Conservation (phyloP, 2,888 invertebrate species). For the Andrena haemorrhoa region DNA sequence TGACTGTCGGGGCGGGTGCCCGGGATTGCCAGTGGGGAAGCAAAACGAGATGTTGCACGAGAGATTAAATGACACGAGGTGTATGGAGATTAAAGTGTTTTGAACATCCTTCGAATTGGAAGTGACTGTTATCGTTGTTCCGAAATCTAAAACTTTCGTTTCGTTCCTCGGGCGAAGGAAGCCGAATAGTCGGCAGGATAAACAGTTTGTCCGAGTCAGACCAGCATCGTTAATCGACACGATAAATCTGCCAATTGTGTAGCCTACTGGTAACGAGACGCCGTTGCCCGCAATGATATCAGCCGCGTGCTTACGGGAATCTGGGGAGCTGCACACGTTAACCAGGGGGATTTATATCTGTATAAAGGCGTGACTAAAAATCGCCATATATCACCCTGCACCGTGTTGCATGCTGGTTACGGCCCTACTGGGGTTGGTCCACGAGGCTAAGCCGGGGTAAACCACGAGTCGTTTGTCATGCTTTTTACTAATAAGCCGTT, state of each 20-base stretch:
- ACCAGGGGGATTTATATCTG: constrained; percentile 79
- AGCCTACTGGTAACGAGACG: constrained; percentile 29
- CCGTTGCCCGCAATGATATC: constrained; percentile 43
- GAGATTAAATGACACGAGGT: constrained; percentile 5
- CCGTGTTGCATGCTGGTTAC: constrained; percentile 76
- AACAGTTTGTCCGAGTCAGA: background rate
- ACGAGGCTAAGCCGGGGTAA: constrained; percentile 77
- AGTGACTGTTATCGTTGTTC: too few relatives aligned
- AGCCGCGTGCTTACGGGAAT: constrained; percentile 68
- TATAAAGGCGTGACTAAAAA: constrained; percentile 82
- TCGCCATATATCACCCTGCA: constrained; percentile 79
- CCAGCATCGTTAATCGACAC: constrained; percentile 23
- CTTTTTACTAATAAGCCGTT: constrained; percentile 81
- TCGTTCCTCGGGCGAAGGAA: background rate
- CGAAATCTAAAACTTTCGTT: background rate
- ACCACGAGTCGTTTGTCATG: constrained; percentile 81
- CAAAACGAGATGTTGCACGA: background rate
- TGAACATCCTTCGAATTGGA: background rate
- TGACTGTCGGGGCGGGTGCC: background rate
- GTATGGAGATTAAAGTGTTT: background rate
- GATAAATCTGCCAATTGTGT: constrained; percentile 41
- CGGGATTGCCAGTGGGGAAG: background rate
- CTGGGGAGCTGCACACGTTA: constrained; percentile 74
- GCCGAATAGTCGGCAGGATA: too few relatives aligned
- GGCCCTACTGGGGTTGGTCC: constrained; percentile 77